phyloP scores from a whole-genome alignment of 2,113 vertebrate genomes.

The Anolis sagrei region DNA sequence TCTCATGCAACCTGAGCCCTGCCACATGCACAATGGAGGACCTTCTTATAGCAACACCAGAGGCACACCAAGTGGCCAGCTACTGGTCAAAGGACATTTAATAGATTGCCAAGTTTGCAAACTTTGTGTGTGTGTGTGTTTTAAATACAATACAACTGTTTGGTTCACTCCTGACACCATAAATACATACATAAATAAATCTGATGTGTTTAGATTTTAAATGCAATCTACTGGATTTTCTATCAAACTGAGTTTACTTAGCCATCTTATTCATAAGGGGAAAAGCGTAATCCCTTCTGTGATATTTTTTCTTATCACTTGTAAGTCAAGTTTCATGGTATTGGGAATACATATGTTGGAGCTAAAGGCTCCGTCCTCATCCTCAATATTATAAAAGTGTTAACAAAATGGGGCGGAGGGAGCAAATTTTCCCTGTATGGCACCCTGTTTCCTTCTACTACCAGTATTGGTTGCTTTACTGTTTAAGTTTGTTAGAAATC shows the following conservation, averaged over 20 bases:
- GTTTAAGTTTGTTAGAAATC: not conserved
- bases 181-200: too few relatives aligned
- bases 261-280: not conserved
- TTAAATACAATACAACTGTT: too few relatives aligned
- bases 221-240: too few relatives aligned
- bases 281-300: not conserved
- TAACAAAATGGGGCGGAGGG: not conserved
- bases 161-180: too few relatives aligned
- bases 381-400: not conserved
- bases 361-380: not conserved
- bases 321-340: not conserved
- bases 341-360: not conserved
- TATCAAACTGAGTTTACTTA: not conserved
- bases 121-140: too few relatives aligned
- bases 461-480: not conserved
- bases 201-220: too few relatives aligned
- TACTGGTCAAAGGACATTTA: too few relatives aligned
- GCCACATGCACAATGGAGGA: too few relatives aligned
- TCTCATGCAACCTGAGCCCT: too few relatives aligned
- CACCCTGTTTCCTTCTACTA: not conserved
- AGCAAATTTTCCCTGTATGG: not conserved
- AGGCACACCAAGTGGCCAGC: too few relatives aligned
- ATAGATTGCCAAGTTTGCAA: too few relatives aligned
- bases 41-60: too few relatives aligned
- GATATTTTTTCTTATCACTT: not conserved